Conservation (phyloP, 2,888 invertebrate genomes). For the Thymelicus lineola region DNA sequence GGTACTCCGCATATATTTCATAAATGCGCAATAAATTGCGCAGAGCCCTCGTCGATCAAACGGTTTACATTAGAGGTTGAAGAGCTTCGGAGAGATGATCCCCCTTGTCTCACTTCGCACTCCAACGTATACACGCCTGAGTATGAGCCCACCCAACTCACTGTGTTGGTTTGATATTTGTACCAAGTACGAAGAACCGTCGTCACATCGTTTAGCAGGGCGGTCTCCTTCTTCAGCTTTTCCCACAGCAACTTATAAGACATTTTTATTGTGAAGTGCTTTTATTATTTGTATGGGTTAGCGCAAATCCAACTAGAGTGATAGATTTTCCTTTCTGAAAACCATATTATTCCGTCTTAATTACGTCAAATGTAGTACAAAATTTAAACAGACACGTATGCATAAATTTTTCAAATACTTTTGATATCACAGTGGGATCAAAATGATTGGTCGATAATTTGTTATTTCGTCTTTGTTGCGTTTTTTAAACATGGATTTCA, state of each 20-base stretch:
- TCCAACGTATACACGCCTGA: too few species aligned
- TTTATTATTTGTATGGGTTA: constrained; percentile 10
- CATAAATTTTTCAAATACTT: constrained; percentile 31
- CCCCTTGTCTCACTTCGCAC: too few species aligned
- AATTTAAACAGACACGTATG: constrained; percentile 16
- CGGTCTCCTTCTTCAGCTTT: too few species aligned
- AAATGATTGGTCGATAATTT: constrained; percentile 27
- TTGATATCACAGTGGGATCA: constrained; percentile 20
- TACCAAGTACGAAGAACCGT: too few species aligned
- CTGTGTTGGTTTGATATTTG: too few species aligned
- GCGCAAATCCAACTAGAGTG: constrained; percentile 21
- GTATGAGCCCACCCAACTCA: too few species aligned
- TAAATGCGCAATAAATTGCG: neutral
- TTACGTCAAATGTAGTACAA: constrained; percentile 6
- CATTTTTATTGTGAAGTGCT: constrained; percentile 1
- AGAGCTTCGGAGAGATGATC: too few species aligned
- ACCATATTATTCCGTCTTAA: constrained; percentile 18
- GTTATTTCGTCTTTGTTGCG: neutral
- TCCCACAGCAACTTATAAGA: too few species aligned
- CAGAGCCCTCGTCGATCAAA: neutral
- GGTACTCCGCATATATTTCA: neutral
- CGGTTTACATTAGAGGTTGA: too few species aligned
- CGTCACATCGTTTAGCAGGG: too few species aligned
- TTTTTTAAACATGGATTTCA: constrained; percentile 21
- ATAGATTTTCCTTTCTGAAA: too few species aligned